These are phyloP conservation scores for Bilobella aurantiaca DNA, from an alignment of 1,140 invertebrate genomes.

Conservation along the genomic window DNA sequence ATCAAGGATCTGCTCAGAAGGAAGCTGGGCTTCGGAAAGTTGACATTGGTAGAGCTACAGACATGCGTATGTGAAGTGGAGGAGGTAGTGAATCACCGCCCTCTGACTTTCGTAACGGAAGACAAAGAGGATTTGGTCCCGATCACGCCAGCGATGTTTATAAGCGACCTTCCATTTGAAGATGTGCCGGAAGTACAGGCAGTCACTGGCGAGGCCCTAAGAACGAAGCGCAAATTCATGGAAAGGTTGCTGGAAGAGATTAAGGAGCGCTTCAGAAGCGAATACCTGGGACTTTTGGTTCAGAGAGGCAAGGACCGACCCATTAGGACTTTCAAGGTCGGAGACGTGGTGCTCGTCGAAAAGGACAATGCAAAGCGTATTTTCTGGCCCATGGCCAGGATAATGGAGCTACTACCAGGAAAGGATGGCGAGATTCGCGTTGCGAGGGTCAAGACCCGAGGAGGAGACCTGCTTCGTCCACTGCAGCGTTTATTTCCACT, in stretches of 20 bases:
- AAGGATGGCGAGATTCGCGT: too few relatives aligned
- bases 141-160: slow-evolving; percentile 35
- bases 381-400: too few relatives aligned
- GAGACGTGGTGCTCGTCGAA: slow-evolving; percentile 9
- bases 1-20: slow-evolving; percentile 32
- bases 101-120: slow-evolving; percentile 38
- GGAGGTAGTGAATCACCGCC: slow-evolving; percentile 37
- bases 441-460: too few relatives aligned
- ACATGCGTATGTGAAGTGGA: slow-evolving; percentile 39
- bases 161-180: not conserved
- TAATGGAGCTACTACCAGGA: too few relatives aligned
- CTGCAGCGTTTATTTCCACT: too few relatives aligned
- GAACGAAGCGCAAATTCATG: not conserved
- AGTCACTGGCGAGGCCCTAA: not conserved
- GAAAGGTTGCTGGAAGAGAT: not conserved
- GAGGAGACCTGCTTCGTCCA: too few relatives aligned
- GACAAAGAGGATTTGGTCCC: slow-evolving; percentile 33
- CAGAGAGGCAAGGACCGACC: not conserved
- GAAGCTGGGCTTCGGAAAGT: slow-evolving; percentile 33
- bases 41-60: slow-evolving; percentile 37
- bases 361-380: slow-evolving; percentile 1
- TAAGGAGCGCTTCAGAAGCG: slow-evolving; percentile 1
- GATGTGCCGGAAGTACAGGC: not conserved
- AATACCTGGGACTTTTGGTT: slow-evolving; percentile 3
- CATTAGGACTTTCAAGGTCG: not conserved